Conservation (phyloP, 2,888 invertebrate genomes). For the Sarcophaga subvicina region DNA sequence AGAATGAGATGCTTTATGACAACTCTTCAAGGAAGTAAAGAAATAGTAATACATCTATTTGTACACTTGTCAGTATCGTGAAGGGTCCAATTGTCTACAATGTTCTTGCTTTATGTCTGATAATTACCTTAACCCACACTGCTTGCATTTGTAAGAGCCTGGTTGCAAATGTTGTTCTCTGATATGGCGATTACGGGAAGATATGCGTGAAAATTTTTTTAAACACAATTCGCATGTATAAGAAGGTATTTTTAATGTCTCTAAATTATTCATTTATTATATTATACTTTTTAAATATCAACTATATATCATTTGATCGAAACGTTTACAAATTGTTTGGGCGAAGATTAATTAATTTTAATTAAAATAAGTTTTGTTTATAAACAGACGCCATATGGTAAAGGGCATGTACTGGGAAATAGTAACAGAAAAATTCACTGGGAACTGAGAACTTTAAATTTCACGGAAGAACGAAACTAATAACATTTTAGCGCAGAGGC, state of each 20-base stretch:
- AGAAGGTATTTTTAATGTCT: too few species aligned
- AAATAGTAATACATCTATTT: too few species aligned
- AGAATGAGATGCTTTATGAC: too few species aligned
- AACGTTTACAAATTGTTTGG: too few species aligned
- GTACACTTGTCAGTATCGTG: too few species aligned
- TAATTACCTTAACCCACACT: slow-evolving; percentile 71
- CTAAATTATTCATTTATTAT: neutral
- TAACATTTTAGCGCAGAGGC: neutral
- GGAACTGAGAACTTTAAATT: too few species aligned
- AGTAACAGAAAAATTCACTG: neutral
- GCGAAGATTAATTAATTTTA: too few species aligned
- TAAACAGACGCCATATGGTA: neutral
- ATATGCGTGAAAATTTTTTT: slow-evolving; percentile 72
- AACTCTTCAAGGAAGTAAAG: too few species aligned
- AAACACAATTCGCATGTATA: slow-evolving; percentile 65
- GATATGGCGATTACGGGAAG: slow-evolving; percentile 73
- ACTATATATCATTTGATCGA: too few species aligned
- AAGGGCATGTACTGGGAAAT: neutral
- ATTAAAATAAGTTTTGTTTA: neutral
- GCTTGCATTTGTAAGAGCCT: slow-evolving; percentile 70
- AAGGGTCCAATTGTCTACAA: too few species aligned
- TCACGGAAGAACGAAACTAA: neutral
- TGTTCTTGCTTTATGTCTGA: too few species aligned
- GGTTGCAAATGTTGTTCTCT: slow-evolving; percentile 69
- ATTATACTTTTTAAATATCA: neutral